These are phyloP conservation scores for Xenus cinereus DNA, from an alignment of 2,113 vertebrate genomes.

Conservation along the genomic window DNA sequence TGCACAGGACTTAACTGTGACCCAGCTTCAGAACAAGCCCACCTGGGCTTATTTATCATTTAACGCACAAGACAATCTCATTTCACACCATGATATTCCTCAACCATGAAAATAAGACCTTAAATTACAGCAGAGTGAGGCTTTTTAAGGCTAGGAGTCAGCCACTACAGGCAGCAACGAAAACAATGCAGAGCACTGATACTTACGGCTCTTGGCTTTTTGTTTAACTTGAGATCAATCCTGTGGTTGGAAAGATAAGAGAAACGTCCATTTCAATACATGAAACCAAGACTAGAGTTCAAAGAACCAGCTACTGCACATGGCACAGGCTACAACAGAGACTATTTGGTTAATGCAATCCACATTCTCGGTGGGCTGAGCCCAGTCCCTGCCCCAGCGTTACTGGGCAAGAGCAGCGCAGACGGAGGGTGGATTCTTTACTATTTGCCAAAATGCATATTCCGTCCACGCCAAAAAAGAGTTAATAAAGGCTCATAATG, in stretches of 20 bases:
- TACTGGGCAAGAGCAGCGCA: constrained; percentile 58
- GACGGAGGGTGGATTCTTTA: constrained; percentile 23
- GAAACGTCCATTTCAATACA: constrained; percentile 71
- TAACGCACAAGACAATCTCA: neutral
- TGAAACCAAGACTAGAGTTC: neutral
- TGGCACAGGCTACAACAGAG: constrained; percentile 73
- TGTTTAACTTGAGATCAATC: constrained; percentile 99
- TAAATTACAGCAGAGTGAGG: neutral
- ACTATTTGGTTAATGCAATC: constrained; percentile 67
- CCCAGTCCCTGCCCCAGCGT: constrained; percentile 55
- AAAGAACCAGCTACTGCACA: constrained; percentile 64
- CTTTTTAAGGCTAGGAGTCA: neutral
- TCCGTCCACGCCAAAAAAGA: constrained; percentile 39
- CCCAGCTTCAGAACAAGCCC: neutral
- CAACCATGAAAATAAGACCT: neutral
- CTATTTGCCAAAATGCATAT: constrained; percentile 60
- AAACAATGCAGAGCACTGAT: constrained; percentile 57
- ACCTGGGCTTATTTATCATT: neutral
- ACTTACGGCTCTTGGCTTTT: constrained; percentile 98
- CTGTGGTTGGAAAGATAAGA: constrained; percentile 79
- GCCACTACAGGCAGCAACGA: constrained; percentile 14
- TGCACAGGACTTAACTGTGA: neutral
- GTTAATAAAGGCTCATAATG: constrained; percentile 36
- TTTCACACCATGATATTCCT: neutral
- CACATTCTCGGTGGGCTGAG: constrained; percentile 56